phyloP scores from a whole-genome alignment of 2,888 invertebrate genomes.

The Andrena chrysosceles region DNA sequence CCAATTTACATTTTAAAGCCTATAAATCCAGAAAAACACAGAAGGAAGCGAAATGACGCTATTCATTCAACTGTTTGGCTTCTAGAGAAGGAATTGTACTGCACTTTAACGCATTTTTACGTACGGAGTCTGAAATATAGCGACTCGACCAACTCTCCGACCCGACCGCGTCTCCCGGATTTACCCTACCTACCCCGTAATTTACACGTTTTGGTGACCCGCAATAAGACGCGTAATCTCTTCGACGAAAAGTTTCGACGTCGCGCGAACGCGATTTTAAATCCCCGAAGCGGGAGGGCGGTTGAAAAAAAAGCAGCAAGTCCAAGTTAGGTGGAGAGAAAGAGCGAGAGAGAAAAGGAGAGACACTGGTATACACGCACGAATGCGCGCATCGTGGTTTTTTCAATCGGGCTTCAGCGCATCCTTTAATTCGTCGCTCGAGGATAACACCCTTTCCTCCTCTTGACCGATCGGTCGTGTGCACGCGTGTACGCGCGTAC shows the following conservation, averaged over 20 bases:
- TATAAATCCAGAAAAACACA: too few relatives aligned
- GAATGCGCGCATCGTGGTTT: slow-evolving; percentile 70
- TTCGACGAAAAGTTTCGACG: slow-evolving; percentile 45
- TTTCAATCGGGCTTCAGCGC: slow-evolving; percentile 74
- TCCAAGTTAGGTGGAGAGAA: slow-evolving; percentile 8
- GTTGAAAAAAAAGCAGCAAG: slow-evolving; percentile 44
- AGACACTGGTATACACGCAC: slow-evolving; percentile 56
- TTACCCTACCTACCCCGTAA: too few relatives aligned
- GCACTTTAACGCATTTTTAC: too few relatives aligned
- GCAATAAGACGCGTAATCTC: slow-evolving; percentile 15
- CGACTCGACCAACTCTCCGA: too few relatives aligned
- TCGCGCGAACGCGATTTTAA: slow-evolving; percentile 59
- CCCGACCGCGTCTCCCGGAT: too few relatives aligned
- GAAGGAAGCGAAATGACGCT: too few relatives aligned
- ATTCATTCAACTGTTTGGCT: too few relatives aligned
- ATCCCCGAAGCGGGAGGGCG: slow-evolving; percentile 57
- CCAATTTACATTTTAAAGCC: too few relatives aligned
- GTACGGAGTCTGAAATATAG: too few relatives aligned
- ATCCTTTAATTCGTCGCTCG: slow-evolving; percentile 79
- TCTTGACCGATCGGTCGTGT: slow-evolving; percentile 11
- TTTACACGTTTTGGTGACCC: slow-evolving; percentile 5
- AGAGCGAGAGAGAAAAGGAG: slow-evolving; percentile 27
- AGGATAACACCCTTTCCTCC: slow-evolving; percentile 74
- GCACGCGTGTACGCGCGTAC: slow-evolving; percentile 24
- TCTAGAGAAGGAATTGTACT: too few relatives aligned